Percentiles rank a stretch among this genome's conserved stretches.
phyloP scores from a whole-genome alignment of 2,113 vertebrate genomes.

The Paralichthys olivaceus region DNA sequence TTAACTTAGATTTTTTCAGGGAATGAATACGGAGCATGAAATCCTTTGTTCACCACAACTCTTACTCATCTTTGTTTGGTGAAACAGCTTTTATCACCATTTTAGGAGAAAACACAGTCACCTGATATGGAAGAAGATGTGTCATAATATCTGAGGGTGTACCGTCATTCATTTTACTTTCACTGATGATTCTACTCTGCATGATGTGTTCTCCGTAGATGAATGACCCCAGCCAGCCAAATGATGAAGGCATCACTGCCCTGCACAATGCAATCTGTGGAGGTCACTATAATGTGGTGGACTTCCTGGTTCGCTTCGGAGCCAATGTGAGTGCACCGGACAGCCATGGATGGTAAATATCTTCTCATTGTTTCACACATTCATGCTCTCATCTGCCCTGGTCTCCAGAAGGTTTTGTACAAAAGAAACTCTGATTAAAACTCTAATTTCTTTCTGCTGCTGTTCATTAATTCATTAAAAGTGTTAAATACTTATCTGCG shows the following conservation, averaged over 20 bases:
- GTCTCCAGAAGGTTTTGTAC: too few relatives aligned
- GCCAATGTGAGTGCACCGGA: constrained; percentile 91
- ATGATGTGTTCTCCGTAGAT: constrained; percentile 76
- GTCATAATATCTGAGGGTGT: neutral
- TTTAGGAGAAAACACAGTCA: too few relatives aligned
- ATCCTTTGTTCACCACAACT: too few relatives aligned
- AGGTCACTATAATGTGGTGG: constrained; percentile 87
- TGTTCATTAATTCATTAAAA: too few relatives aligned
- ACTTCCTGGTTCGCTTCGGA: constrained; percentile 88
- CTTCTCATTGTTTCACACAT: neutral
- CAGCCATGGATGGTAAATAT: constrained; percentile 91
- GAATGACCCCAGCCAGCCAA: constrained; percentile 90
- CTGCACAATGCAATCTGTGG: constrained; percentile 94
- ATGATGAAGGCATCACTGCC: constrained; percentile 93
- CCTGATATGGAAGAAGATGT: neutral
- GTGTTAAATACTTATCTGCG: too few relatives aligned
- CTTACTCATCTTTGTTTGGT: too few relatives aligned
- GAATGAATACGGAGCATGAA: too few relatives aligned
- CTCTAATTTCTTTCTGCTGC: neutral
- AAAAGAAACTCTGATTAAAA: too few relatives aligned
- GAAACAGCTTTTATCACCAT: neutral
- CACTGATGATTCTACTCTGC: neutral
- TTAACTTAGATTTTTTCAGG: too few relatives aligned
- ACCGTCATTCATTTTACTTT: neutral
- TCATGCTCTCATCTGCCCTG: neutral